Evolutionary conservation across 2,888 invertebrate genomes (phyloP).

Genomic region (Xanthia togata): DNA sequence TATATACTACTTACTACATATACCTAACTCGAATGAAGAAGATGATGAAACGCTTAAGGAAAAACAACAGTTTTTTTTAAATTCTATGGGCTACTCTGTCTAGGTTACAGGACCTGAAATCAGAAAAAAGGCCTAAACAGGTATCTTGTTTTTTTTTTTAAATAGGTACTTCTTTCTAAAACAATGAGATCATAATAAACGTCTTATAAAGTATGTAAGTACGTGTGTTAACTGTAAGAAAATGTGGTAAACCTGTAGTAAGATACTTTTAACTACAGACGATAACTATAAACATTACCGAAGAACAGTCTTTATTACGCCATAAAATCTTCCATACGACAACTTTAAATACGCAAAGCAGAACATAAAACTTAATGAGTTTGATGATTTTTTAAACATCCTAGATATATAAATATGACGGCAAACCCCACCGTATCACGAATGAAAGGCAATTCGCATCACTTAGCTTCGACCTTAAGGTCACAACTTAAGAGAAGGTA

Average conservation of each 20-base stretch:
- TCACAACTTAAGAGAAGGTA: conserved; percentile 34
- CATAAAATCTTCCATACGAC: conserved; percentile 4
- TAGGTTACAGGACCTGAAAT: neutral
- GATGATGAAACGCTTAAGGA: neutral
- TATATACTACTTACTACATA: too few relatives aligned
- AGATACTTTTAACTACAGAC: neutral
- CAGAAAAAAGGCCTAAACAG: neutral
- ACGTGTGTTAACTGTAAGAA: neutral
- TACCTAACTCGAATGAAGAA: neutral
- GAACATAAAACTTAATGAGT: conserved; percentile 28
- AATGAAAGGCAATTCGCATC: conserved; percentile 43
- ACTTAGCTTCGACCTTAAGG: conserved; percentile 44
- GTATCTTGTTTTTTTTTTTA: neutral
- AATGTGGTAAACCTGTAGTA: neutral
- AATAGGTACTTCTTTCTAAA: neutral
- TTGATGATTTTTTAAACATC: conserved; percentile 5
- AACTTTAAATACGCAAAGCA: neutral
- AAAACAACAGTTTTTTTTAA: too few relatives aligned
- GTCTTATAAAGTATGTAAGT: neutral
- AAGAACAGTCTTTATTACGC: conserved; percentile 7
- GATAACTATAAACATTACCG: neutral
- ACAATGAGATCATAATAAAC: neutral
- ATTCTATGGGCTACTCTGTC: too few relatives aligned
- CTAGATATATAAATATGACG: neutral
- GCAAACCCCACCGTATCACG: conserved; percentile 9